A percentile compares a stretch with the other conserved stretches of the same genome.
phyloP scores from a whole-genome alignment of 2,888 invertebrate species.

The Augiades crinisus region DNA sequence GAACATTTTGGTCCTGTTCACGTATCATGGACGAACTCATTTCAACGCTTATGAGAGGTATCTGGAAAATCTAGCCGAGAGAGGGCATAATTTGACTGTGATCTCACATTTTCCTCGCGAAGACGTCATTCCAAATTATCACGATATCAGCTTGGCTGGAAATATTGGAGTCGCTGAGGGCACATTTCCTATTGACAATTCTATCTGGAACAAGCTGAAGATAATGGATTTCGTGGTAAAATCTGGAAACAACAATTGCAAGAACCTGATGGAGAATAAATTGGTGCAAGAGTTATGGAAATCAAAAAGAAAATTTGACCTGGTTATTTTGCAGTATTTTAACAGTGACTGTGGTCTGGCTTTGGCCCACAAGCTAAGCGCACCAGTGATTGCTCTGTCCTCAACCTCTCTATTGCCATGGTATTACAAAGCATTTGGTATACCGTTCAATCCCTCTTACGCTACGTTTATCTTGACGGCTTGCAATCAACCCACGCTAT shows the following conservation, averaged over 20 bases:
- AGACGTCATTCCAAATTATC: constrained; percentile 74
- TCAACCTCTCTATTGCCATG: constrained; percentile 83
- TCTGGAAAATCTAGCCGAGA: constrained; percentile 77
- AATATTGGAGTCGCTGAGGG: constrained; percentile 41
- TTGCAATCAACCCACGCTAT: constrained; percentile 56
- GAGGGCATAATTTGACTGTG: constrained; percentile 85
- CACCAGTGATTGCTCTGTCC: constrained; percentile 81
- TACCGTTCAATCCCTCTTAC: constrained; percentile 81
- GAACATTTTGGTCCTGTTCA: constrained; percentile 83
- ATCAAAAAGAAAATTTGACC: constrained; percentile 80
- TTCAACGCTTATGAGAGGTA: constrained; percentile 83
- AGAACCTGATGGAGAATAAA: constrained; percentile 50
- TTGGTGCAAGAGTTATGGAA: constrained; percentile 57
- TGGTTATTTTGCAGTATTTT: constrained; percentile 86
- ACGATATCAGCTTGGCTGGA: constrained; percentile 77
- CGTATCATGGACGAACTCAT: constrained; percentile 85
- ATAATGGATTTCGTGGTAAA: background rate
- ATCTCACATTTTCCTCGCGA: constrained; percentile 82
- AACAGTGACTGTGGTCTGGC: constrained; percentile 86
- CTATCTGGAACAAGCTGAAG: constrained; percentile 41
- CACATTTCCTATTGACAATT: constrained; percentile 39
- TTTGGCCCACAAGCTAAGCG: constrained; percentile 82
- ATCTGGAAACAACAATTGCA: constrained; percentile 46
- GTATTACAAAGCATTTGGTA: constrained; percentile 77
- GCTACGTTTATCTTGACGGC: constrained; percentile 74